Percentiles rank a stretch among this genome's conserved stretches.
Conservation (phyloP, 2,888 invertebrate species). For the Dorcus parallelipipedus region DNA sequence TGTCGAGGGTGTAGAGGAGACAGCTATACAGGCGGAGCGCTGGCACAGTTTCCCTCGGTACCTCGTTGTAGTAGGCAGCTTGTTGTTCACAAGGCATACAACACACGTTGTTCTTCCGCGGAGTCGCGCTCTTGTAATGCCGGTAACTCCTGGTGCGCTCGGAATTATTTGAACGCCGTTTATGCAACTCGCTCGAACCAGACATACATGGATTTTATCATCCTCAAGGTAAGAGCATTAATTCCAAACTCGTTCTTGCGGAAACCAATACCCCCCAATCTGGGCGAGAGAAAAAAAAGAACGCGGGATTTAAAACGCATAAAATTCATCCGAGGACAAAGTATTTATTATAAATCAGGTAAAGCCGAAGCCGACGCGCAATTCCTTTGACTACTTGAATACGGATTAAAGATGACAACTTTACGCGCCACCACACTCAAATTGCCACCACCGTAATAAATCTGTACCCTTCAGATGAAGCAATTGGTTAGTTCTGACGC, state of each 20-base stretch:
- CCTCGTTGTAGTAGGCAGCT: constrained; percentile 12
- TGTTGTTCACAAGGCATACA: neutral
- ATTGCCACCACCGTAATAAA: neutral
- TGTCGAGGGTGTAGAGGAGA: constrained; percentile 22
- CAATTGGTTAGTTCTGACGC: no score
- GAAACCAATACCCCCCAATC: no score
- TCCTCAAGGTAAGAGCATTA: constrained; percentile 30
- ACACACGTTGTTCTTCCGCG: neutral
- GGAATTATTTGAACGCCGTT: constrained; percentile 8
- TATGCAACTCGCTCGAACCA: no score
- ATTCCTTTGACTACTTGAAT: constrained; percentile 32
- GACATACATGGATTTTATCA: constrained; percentile 34
- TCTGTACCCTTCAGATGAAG: neutral
- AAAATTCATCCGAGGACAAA: neutral
- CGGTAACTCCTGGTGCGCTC: constrained; percentile 8
- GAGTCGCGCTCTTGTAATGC: neutral
- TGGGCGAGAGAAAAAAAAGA: constrained; percentile 2
- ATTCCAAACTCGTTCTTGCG: neutral
- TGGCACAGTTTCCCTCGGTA: constrained; percentile 21
- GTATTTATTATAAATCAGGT: constrained; percentile 29
- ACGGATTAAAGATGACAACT: constrained; percentile 34
- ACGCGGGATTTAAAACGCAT: no score
- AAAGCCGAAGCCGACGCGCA: constrained; percentile 32
- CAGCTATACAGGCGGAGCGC: constrained; percentile 16
- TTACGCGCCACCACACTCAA: constrained; percentile 23